Base-by-base conservation (phyloP, 2,113 vertebrate genomes). In the Bettongia penicillata region DNA sequence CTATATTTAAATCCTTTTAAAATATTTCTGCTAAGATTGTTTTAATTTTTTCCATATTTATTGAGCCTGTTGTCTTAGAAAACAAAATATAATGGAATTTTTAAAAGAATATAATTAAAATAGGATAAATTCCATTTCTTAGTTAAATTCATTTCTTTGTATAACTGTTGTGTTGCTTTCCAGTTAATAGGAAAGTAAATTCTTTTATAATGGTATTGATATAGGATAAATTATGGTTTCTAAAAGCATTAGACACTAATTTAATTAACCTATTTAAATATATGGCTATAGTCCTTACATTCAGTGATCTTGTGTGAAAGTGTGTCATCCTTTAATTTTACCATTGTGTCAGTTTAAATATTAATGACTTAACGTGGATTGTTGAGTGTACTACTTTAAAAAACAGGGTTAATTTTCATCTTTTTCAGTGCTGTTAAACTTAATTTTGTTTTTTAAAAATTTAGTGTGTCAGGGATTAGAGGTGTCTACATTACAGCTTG, bases 281-380 rank as follows among this genome's bases (percentile, higher is more conserved):
- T 91, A 95, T 95, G 94, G 61, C 50, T 96, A 2, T 52, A 55
- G 9, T 93, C 68, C 43, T 97, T 95, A 94, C 95, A 94, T 51
- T 6, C 51, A 93, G 28, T 95, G 95, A 93, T 93, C 94, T 93
- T 96, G 91, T 95, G 61, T 94, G 47, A 25, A 95, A 95, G 9
- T 53, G 2, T 96, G 91, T 90, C 51, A 94, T 96, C 28, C n/a
- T 61, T 93, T 97, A 93, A 97, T 95, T 96, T 97, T 92, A 53
- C 90, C 53, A 92, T 47, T 96, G 43, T 49, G 52, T 91, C 28
- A 51, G 14, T 95, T 96, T 97, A 95, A 97, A 93, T 97, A 96
- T 91, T 90, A 96, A 92, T 96, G 48, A 28, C 31, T 89, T 91
- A 91, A 90, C 50, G 89, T 95, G 51, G 9, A 92, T 57, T 92